These are phyloP conservation scores for Bujurquina vittata DNA, from an alignment of 2,113 vertebrate genomes.

Conservation along the genomic window DNA sequence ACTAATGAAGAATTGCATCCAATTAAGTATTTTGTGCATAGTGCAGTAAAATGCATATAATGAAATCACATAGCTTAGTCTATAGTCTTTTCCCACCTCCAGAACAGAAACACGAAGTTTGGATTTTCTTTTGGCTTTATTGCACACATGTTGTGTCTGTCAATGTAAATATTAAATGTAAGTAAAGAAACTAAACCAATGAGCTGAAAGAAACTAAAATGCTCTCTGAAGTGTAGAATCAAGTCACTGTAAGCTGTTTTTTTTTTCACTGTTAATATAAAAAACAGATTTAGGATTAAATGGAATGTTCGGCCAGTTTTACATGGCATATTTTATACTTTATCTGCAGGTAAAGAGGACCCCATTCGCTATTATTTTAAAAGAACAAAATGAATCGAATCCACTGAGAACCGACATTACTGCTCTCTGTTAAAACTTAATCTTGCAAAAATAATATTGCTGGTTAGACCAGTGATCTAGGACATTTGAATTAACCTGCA, in stretches of 20 bases:
- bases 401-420: neutral
- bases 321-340: neutral
- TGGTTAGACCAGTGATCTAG: neutral
- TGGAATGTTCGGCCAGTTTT: conserved; percentile 2
- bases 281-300: conserved; percentile 13
- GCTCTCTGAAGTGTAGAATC: neutral
- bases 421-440: conserved; percentile 5
- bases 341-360: neutral
- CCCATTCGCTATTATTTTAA: neutral
- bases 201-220: neutral
- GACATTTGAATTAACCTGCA: conserved; percentile 22
- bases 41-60: neutral
- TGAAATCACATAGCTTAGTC: neutral
- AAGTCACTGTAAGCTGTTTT: neutral
- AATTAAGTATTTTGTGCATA: neutral
- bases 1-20: neutral
- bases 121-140: too few relatives aligned
- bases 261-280: neutral
- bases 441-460: neutral
- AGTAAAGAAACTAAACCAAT: neutral
- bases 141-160: neutral
- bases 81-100: neutral
- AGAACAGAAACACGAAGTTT: neutral
- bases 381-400: neutral
- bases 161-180: neutral